Percentiles rank a stretch among this genome's conserved stretches.
phyloP scores from a whole-genome alignment of 2,113 vertebrate species.

The Protobothrops flavoviridis region DNA sequence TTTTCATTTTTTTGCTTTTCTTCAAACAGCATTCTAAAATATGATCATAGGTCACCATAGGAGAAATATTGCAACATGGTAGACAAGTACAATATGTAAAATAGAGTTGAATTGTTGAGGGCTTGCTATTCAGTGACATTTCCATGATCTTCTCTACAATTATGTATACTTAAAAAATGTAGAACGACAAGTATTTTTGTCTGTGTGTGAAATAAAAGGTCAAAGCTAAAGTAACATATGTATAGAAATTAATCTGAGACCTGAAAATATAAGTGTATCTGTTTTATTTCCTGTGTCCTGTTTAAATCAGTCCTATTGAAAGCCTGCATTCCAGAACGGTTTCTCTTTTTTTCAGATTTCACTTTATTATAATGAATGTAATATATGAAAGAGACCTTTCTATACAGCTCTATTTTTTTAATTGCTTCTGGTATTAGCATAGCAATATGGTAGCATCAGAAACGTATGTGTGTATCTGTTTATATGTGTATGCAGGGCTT shows the following conservation, averaged over 20 bases:
- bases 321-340: background rate
- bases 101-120: background rate
- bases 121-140: background rate
- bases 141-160: background rate
- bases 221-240: background rate
- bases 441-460: background rate
- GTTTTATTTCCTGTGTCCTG: background rate
- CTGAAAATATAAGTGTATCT: background rate
- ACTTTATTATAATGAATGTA: background rate
- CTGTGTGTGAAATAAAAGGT: background rate
- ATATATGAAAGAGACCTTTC: background rate
- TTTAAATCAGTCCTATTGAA: background rate
- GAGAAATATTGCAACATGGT: conserved; percentile 1
- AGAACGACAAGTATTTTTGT: background rate
- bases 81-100: background rate
- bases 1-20: background rate
- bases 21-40: background rate
- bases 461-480: background rate
- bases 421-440: background rate
- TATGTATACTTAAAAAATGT: background rate
- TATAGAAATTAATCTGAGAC: background rate
- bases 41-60: background rate
- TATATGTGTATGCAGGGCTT: background rate
- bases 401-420: background rate
- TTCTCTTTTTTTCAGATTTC: background rate